A percentile compares a stretch with the other conserved stretches of the same genome.
phyloP scores from a whole-genome alignment of 2,113 vertebrate genomes.

The Corythornis madagascariensis region DNA sequence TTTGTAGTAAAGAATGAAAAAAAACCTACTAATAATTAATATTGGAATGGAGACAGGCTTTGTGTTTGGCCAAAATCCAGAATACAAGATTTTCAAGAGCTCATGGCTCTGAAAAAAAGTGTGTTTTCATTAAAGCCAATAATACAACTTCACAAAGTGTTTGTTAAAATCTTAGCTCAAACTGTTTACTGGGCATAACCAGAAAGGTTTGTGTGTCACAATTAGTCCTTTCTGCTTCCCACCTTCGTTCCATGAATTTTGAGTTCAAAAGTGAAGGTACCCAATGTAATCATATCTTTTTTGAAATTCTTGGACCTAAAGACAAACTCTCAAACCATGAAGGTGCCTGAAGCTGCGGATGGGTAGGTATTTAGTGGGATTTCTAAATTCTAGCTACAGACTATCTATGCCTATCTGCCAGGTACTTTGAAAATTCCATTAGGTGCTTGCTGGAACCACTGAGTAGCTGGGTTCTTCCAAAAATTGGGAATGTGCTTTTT shows the following conservation, averaged over 20 bases:
- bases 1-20: slow-evolving; percentile 21
- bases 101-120: not conserved
- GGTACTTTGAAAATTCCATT: not conserved
- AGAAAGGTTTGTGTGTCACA: slow-evolving; percentile 49
- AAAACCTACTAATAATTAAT: slow-evolving; percentile 40
- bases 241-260: slow-evolving; percentile 11
- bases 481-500: not conserved
- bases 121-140: slow-evolving; percentile 27
- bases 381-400: not conserved
- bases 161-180: slow-evolving; percentile 19
- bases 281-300: not conserved
- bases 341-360: not conserved
- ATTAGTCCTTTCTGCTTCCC: slow-evolving; percentile 43
- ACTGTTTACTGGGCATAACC: slow-evolving; percentile 52
- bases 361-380: not conserved
- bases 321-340: not conserved
- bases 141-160: not conserved
- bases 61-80: slow-evolving; percentile 18
- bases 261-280: not conserved
- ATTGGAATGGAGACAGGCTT: not conserved
- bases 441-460: not conserved
- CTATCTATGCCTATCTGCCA: not conserved
- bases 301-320: not conserved
- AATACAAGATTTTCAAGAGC: not conserved
- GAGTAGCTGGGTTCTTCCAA: not conserved